Percentiles rank a stretch among this genome's conserved stretches.
These are phyloP conservation scores for Scotopteryx bipunctaria DNA, from an alignment of 2,888 invertebrate genomes.

Conservation along the genomic window DNA sequence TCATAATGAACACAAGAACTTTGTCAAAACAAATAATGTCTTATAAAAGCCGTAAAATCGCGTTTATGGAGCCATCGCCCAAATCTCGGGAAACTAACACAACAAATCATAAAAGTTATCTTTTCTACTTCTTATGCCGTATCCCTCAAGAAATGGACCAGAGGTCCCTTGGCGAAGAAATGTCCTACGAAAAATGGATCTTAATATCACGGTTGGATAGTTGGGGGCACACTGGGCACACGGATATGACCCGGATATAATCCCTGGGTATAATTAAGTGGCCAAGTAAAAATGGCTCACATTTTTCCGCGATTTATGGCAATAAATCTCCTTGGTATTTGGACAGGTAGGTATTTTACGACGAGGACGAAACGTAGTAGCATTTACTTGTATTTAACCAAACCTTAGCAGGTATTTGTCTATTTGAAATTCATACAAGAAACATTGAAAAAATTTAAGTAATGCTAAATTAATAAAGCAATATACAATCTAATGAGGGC, in stretches of 20 bases:
- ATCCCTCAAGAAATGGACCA: conserved; percentile 23
- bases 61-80: conserved; percentile 19
- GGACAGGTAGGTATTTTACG: no score
- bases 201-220: conserved; percentile 29
- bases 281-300: no score
- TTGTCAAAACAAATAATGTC: conserved; percentile 2
- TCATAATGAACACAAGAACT: background rate
- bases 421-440: no score
- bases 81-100: conserved; percentile 26
- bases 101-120: conserved; percentile 31
- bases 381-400: no score
- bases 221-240: conserved; percentile 5
- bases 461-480: background rate
- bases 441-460: no score
- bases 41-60: conserved; percentile 17
- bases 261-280: conserved; percentile 17
- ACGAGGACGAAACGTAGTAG: no score
- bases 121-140: conserved; percentile 8
- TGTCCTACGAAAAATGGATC: conserved; percentile 26
- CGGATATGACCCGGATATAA: conserved; percentile 18
- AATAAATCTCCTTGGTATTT: no score
- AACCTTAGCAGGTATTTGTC: no score
- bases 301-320: no score
- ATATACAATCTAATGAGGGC: conserved; percentile 5
- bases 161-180: conserved; percentile 17